Evolutionary conservation across 1,140 invertebrate genomes (phyloP).

Genomic region (Drosophila rufa): DNA sequence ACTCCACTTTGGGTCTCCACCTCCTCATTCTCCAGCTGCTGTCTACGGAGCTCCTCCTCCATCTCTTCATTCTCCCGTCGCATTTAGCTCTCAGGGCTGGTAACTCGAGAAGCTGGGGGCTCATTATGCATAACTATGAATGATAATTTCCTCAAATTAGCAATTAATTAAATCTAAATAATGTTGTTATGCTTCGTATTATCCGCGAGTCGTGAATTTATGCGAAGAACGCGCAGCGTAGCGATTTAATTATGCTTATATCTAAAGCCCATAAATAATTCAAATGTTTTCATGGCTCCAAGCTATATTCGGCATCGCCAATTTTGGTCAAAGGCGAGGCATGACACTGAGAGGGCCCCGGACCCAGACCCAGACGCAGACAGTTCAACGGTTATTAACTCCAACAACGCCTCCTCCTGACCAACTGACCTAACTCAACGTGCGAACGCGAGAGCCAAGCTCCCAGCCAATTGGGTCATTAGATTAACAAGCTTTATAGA

Average conservation of each 20-base stretch:
- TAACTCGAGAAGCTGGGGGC: conserved; percentile 11
- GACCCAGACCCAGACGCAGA: conserved; percentile 7
- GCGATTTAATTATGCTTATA: conserved; percentile 51
- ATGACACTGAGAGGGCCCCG: conserved; percentile 32
- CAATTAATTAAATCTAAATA: conserved; percentile 72
- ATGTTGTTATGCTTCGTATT: conserved; percentile 52
- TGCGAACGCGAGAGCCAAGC: conserved; percentile 17
- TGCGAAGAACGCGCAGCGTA: conserved; percentile 45
- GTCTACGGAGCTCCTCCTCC: conserved; percentile 11
- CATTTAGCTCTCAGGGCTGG: conserved; percentile 34
- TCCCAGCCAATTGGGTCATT: conserved; percentile 67
- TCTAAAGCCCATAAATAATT: conserved; percentile 45
- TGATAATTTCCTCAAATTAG: conserved; percentile 61
- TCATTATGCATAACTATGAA: conserved; percentile 50
- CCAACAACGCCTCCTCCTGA: neutral
- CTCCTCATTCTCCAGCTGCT: conserved; percentile 3
- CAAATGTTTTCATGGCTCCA: conserved; percentile 29
- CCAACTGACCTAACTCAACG: conserved; percentile 67
- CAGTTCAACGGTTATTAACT: conserved; percentile 5
- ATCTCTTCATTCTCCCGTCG: conserved; percentile 9
- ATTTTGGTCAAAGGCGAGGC: conserved; percentile 45
- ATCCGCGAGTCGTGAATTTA: conserved; percentile 49
- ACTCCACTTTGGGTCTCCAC: conserved; percentile 41
- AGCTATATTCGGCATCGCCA: conserved; percentile 32
- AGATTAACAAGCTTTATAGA: conserved; percentile 41